These are phyloP conservation scores for Prinia subflava DNA, from an alignment of 2,113 vertebrate genomes.

Conservation along the genomic window DNA sequence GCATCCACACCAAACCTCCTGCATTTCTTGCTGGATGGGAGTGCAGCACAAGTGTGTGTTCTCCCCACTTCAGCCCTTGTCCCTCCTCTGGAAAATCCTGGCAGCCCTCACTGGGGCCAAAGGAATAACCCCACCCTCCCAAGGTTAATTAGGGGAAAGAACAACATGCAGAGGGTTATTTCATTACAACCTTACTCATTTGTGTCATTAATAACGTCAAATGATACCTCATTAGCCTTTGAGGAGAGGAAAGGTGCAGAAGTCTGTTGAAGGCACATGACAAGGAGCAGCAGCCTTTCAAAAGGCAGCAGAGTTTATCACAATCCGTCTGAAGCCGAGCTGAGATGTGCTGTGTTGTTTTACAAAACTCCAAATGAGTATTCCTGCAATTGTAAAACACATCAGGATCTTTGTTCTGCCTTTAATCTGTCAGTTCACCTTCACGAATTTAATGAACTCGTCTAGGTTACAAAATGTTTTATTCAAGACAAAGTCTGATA, in stretches of 20 bases:
- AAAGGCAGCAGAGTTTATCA: background rate
- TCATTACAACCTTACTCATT: background rate
- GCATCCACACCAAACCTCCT: background rate
- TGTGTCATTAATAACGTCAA: background rate
- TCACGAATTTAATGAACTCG: conserved; percentile 60
- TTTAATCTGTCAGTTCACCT: conserved; percentile 66
- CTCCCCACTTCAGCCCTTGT: background rate
- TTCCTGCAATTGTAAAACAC: background rate
- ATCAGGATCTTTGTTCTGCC: background rate
- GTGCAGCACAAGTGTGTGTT: background rate
- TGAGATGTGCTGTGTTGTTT: background rate
- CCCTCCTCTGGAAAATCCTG: background rate
- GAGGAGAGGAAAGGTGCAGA: background rate
- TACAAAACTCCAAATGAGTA: background rate
- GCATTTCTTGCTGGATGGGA: background rate
- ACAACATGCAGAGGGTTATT: background rate
- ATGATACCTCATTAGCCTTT: background rate
- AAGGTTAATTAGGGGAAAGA: background rate
- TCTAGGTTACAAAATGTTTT: conserved; percentile 68
- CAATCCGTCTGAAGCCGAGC: background rate
- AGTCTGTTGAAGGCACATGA: background rate
- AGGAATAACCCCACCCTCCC: background rate
- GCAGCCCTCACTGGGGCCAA: background rate
- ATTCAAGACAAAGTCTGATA: conserved; percentile 61
- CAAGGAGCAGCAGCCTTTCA: background rate